phyloP scores from a whole-genome alignment of 1,140 invertebrate species.

The Proctacanthus coquilletti region DNA sequence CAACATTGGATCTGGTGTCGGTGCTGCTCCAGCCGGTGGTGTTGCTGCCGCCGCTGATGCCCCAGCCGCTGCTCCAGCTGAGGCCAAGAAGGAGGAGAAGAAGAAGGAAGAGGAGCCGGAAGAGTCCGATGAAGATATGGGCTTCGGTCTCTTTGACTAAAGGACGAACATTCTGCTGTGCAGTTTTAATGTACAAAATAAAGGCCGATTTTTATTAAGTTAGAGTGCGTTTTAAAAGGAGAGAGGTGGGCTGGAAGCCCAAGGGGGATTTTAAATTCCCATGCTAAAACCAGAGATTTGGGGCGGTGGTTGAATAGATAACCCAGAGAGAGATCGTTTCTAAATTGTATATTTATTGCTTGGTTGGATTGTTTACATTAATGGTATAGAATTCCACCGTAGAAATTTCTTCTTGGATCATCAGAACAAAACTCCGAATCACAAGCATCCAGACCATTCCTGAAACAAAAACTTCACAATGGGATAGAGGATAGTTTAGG shows the following conservation, averaged over 20 bases:
- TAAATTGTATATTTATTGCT: no score
- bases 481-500: not conserved
- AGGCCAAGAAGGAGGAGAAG: slow-evolving; percentile 51
- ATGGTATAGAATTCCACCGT: slow-evolving; percentile 11
- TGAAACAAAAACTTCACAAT: not conserved
- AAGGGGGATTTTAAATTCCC: not conserved
- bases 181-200: slow-evolving; percentile 24
- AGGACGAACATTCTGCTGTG: slow-evolving; percentile 11
- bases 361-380: no score
- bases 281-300: not conserved
- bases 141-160: slow-evolving; percentile 78
- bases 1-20: slow-evolving; percentile 86
- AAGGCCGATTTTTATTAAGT: slow-evolving; percentile 17
- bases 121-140: slow-evolving; percentile 90
- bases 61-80: slow-evolving; percentile 49
- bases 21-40: slow-evolving; percentile 59
- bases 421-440: not conserved
- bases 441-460: not conserved
- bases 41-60: slow-evolving; percentile 41
- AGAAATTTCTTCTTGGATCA: not conserved
- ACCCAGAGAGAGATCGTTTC: no score
- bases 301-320: no score
- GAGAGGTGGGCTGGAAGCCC: slow-evolving; percentile 1
- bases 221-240: slow-evolving; percentile 13
- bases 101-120: slow-evolving; percentile 71